Conservation (phyloP, 1,140 invertebrate genomes). For the Tetraneura akinire region DNA sequence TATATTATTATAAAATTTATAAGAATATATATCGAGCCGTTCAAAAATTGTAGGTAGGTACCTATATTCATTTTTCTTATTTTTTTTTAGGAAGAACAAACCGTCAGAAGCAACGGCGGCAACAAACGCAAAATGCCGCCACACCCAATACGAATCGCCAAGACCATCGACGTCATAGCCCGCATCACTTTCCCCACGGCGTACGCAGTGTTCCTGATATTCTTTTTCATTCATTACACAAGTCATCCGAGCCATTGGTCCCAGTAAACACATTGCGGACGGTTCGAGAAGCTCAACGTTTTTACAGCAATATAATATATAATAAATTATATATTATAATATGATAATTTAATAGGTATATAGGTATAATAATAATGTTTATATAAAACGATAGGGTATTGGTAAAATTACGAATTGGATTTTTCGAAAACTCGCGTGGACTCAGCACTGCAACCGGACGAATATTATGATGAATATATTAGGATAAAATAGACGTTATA, state of each 20-base stretch:
- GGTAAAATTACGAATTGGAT: no score
- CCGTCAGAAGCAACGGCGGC: slow-evolving; percentile 30
- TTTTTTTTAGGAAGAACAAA: slow-evolving; percentile 55
- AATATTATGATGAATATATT: no score
- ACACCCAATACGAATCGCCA: slow-evolving; percentile 87
- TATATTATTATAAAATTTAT: no score
- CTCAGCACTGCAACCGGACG: no score
- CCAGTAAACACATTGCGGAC: background rate
- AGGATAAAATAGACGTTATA: no score
- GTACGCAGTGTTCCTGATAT: slow-evolving; percentile 88
- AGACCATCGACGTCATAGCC: slow-evolving; percentile 92
- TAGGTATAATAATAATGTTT: no score
- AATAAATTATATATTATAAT: no score
- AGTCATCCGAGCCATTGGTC: slow-evolving; percentile 54
- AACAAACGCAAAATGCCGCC: slow-evolving; percentile 72
- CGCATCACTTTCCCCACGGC: slow-evolving; percentile 88
- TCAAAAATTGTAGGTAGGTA: no score
- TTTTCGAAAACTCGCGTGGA: no score
- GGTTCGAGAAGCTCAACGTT: slow-evolving; percentile 31
- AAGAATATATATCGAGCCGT: no score
- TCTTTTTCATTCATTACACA: slow-evolving; percentile 88
- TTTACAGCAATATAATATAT: slow-evolving; percentile 27
- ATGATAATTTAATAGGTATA: slow-evolving; percentile 28
- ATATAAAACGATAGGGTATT: no score
- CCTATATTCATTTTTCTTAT: no score